Evolutionary conservation across 2,797 vertebrate species (phyloP).

Genomic region (Craterocephalus amniculus): DNA sequence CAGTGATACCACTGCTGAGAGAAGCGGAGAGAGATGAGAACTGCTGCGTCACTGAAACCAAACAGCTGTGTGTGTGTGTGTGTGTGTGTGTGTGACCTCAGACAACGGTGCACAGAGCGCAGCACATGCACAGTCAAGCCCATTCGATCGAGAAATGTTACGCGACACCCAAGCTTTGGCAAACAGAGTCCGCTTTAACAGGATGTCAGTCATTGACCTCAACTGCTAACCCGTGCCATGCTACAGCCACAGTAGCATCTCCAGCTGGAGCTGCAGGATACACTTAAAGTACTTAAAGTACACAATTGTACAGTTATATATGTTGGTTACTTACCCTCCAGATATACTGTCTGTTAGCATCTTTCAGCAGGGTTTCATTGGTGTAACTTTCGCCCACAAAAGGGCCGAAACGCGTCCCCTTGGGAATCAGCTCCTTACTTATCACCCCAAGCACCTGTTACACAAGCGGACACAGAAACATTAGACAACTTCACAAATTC

Average conservation of each 20-base stretch:
- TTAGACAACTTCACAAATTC: slow-evolving; percentile 42
- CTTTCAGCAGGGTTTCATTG: slow-evolving; percentile 86
- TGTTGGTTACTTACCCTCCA: slow-evolving; percentile 89
- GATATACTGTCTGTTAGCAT: slow-evolving; percentile 92
- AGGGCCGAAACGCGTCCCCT: slow-evolving; percentile 93
- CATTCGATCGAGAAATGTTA: slow-evolving; percentile 22
- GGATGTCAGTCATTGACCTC: slow-evolving; percentile 65
- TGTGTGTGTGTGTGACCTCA: slow-evolving; percentile 46
- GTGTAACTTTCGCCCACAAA: slow-evolving; percentile 91
- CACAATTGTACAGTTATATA: slow-evolving; percentile 21
- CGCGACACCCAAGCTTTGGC: slow-evolving; percentile 12
- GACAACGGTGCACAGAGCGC: slow-evolving; percentile 18
- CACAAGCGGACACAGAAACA: slow-evolving; percentile 23
- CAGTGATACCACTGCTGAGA: slow-evolving; percentile 65
- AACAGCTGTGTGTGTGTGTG: slow-evolving; percentile 73
- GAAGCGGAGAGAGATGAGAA: slow-evolving; percentile 64
- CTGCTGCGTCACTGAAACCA: slow-evolving; percentile 77
- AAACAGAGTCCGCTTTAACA: slow-evolving; percentile 50
- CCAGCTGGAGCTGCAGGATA: slow-evolving; percentile 76
- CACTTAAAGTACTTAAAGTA: too few species aligned
- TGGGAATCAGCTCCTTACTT: slow-evolving; percentile 92
- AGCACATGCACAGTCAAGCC: slow-evolving; percentile 19
- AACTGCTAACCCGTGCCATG: slow-evolving; percentile 52
- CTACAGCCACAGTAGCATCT: slow-evolving; percentile 22
- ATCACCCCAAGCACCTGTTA: slow-evolving; percentile 89